Base-by-base conservation (phyloP, 2,888 invertebrate species). In the Crioceris asparagi region DNA sequence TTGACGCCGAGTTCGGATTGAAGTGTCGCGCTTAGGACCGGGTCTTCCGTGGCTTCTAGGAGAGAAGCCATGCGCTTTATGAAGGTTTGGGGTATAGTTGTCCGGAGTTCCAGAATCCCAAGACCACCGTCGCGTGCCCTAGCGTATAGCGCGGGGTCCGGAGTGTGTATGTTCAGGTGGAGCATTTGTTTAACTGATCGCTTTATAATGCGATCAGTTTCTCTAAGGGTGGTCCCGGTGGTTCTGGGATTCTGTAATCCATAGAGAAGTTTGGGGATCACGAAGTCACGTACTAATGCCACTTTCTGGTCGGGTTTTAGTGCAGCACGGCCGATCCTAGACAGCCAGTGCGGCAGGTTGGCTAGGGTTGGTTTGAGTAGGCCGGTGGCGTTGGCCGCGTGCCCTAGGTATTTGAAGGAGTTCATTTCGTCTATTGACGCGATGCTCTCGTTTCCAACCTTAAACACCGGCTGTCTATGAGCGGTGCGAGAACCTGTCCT, bases 121-220 rank as follows among this genome's bases (percentile, higher is more conserved):
- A 56, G 41, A 1, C 52, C 52, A 3, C 54, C 55, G 27, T 52
- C 53, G 21, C 38, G n/a, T 26, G 41, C 5, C 30, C 39, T 45
- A 16, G 44, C 51, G 43, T 43, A 53, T 38, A 49, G 45, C 44
- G 35, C 52, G 49, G 49, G 55, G 55, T 46, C 52, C 39, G 48
- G 56, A 45, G 38, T 56, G 49, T 46, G 54, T 6, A 64, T 63
- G 62, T 65, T 60, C 64, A 71, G 67, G 65, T 70, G 70, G 65
- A 69, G 63, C 51, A 62, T 60, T 11, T 29, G 10, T 25, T 49
- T 39, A 7, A 46, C 35, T 15, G 42, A n/a, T 26, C 38, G 18
- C 8, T 34, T 39, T 12, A 42, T 29, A 5, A 40, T 12, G 7
- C 35, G 34, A 17, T 46, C 44, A 7, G 32, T 36, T 1, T 31